Conservation (phyloP, 2,113 vertebrate species). For the Echinops telfairi region DNA sequence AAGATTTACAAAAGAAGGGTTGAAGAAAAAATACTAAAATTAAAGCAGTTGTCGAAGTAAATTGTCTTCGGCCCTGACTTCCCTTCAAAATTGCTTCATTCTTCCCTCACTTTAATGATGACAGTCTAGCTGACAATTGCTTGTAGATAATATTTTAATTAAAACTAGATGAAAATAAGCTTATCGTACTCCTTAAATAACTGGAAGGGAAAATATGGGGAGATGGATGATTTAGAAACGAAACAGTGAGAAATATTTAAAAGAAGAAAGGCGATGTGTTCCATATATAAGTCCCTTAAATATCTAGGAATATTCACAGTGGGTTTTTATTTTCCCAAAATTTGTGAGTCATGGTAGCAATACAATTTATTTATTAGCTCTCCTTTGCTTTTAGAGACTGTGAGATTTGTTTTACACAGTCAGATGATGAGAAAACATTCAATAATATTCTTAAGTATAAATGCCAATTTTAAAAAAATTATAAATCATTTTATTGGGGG, state of each 20-base stretch:
- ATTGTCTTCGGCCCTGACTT: slow-evolving; percentile 35
- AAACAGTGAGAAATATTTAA: slow-evolving; percentile 23
- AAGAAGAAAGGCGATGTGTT: slow-evolving; percentile 3
- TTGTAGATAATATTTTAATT: slow-evolving; percentile 69
- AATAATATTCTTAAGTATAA: neutral
- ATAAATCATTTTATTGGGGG: too few relatives aligned
- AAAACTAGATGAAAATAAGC: slow-evolving; percentile 58
- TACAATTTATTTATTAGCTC: slow-evolving; percentile 1
- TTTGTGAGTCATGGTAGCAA: neutral
- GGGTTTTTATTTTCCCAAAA: slow-evolving; percentile 21
- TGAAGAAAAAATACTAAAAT: slow-evolving; percentile 41
- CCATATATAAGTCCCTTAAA: slow-evolving; percentile 8
- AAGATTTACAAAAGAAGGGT: neutral
- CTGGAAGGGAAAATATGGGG: slow-evolving; percentile 40
- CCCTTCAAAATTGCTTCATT: neutral
- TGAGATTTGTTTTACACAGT: slow-evolving; percentile 8
- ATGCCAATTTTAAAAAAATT: too few relatives aligned
- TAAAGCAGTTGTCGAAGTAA: slow-evolving; percentile 52
- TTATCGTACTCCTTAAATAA: neutral
- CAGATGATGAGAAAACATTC: neutral
- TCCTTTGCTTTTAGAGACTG: slow-evolving; percentile 33
- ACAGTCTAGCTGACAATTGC: slow-evolving; percentile 17
- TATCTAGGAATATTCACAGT: slow-evolving; percentile 34
- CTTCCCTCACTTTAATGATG: slow-evolving; percentile 40
- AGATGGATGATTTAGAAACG: slow-evolving; percentile 42